Conservation (phyloP, 2,888 invertebrate species). For the Smittia aterrima region DNA sequence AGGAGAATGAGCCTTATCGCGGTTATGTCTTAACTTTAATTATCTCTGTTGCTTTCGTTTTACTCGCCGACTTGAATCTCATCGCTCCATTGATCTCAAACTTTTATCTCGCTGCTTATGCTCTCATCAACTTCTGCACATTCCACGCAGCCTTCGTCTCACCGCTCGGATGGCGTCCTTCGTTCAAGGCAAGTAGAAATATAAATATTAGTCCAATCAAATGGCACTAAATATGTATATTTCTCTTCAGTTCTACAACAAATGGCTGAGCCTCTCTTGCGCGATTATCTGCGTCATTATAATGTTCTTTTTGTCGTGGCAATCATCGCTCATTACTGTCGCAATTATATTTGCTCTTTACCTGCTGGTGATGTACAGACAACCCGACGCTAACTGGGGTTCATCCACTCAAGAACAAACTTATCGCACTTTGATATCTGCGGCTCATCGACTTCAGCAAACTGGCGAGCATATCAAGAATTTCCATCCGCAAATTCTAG, state of each 20-base stretch:
- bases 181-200: slow-evolving; percentile 67
- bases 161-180: slow-evolving; percentile 86
- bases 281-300: slow-evolving; percentile 80
- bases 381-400: slow-evolving; percentile 61
- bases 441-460: slow-evolving; percentile 75
- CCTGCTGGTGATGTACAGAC: slow-evolving; percentile 86
- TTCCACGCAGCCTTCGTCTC: slow-evolving; percentile 89
- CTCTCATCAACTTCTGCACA: slow-evolving; percentile 91
- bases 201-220: slow-evolving; percentile 32
- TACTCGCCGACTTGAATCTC: slow-evolving; percentile 84
- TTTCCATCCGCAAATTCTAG: slow-evolving; percentile 87
- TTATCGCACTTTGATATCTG: slow-evolving; percentile 85
- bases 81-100: slow-evolving; percentile 94
- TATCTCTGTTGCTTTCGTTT: slow-evolving; percentile 80
- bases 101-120: slow-evolving; percentile 91
- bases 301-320: slow-evolving; percentile 94
- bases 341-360: slow-evolving; percentile 84
- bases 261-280: slow-evolving; percentile 82
- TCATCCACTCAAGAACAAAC: slow-evolving; percentile 95
- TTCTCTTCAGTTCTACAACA: slow-evolving; percentile 78
- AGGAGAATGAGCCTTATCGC: slow-evolving; percentile 78
- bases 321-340: slow-evolving; percentile 87
- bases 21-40: slow-evolving; percentile 91
- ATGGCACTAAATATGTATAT: slow-evolving; percentile 44
- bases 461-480: slow-evolving; percentile 97